phyloP scores from a whole-genome alignment of 1,140 invertebrate species.

The Drosophila equinoxialis region DNA sequence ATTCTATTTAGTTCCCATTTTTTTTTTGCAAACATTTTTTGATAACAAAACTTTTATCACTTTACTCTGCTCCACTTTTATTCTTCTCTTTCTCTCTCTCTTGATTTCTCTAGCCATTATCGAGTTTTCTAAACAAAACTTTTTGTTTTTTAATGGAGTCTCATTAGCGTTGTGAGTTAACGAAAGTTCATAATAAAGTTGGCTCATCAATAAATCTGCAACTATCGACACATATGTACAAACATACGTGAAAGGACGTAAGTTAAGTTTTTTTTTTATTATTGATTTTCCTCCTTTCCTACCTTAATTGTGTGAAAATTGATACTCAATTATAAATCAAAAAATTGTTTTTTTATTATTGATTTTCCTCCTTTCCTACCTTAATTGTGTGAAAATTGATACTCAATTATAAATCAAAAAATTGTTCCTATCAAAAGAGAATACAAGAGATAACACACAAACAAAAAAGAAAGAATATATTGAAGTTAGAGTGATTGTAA shows the following conservation, averaged over 20 bases:
- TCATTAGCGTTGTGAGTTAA: constrained; percentile 72
- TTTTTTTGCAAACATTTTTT: constrained; percentile 28
- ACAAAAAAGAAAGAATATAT: not conserved
- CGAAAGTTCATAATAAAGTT: constrained; percentile 66
- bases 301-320: constrained; percentile 6
- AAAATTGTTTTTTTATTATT: constrained; percentile 8
- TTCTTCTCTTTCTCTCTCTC: not conserved
- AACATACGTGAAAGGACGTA: too few relatives aligned
- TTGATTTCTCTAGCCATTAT: constrained; percentile 15
- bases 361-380: constrained; percentile 30
- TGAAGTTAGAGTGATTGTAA: not conserved
- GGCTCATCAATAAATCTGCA: constrained; percentile 25
- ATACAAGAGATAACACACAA: not conserved
- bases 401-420: constrained; percentile 39
- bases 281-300: constrained; percentile 34
- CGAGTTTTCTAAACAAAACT: constrained; percentile 55
- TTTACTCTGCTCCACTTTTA: constrained; percentile 21
- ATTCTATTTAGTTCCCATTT: constrained; percentile 18
- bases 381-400: constrained; percentile 2
- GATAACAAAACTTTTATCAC: constrained; percentile 52
- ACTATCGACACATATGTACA: constrained; percentile 6
- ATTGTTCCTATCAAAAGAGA: not conserved
- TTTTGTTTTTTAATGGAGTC: constrained; percentile 55
- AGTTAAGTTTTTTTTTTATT: not conserved
- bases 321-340: constrained; percentile 39